Evolutionary conservation across 2,888 invertebrate genomes (phyloP).

Genomic region (Proisotoma minuta): DNA sequence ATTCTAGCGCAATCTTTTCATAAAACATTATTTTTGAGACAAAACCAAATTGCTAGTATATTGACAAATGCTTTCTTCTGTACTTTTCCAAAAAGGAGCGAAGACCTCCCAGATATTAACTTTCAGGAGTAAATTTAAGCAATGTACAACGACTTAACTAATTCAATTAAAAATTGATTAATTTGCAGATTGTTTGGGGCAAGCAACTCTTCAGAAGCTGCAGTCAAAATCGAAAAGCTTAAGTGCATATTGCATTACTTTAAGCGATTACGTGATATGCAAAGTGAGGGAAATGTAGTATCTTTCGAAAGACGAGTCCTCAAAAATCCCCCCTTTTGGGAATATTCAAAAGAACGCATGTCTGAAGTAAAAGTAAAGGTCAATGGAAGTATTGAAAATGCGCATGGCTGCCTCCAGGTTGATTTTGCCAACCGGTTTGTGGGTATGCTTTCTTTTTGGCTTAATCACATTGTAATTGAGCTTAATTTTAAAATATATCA

Average conservation of each 20-base stretch:
- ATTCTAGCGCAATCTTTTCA: too few relatives aligned
- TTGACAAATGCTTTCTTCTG: neutral
- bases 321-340: neutral
- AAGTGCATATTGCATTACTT: neutral
- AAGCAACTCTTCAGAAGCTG: too few relatives aligned
- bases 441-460: constrained; percentile 2
- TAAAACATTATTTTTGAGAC: neutral
- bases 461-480: neutral
- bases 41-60: neutral
- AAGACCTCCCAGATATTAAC: neutral
- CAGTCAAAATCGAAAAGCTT: neutral
- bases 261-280: neutral
- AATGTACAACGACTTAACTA: neutral
- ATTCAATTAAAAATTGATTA: neutral
- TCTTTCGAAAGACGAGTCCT: neutral
- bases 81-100: neutral
- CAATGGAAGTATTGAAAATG: constrained; percentile 76
- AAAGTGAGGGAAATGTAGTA: neutral
- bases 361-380: constrained; percentile 64
- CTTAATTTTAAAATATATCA: neutral
- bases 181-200: neutral
- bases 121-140: neutral
- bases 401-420: constrained; percentile 79
- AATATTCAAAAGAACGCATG: neutral
- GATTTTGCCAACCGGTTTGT: constrained; percentile 80